These are phyloP conservation scores for Caenorhabditis imperialis DNA, from an alignment of 2,888 invertebrate genomes.

Conservation along the genomic window DNA sequence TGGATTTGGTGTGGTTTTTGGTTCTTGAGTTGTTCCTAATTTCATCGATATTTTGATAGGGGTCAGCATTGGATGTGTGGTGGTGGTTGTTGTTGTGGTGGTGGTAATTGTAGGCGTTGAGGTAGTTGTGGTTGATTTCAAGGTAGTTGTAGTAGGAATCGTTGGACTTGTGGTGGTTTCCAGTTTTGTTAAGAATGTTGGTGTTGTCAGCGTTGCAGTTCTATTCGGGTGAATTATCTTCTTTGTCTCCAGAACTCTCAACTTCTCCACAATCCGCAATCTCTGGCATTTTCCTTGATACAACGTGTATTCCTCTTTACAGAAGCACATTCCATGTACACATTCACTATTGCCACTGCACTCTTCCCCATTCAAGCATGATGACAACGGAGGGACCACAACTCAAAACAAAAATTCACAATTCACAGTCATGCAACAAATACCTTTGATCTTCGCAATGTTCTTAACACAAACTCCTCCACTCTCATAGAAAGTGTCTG, in stretches of 20 bases:
- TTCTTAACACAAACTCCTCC: slow-evolving; percentile 58
- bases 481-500: slow-evolving; percentile 55
- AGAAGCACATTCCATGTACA: slow-evolving; percentile 69
- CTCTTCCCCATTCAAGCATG: slow-evolving; percentile 68
- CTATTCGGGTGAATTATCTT: slow-evolving; percentile 16
- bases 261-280: slow-evolving; percentile 27
- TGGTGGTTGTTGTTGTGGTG: slow-evolving; percentile 33
- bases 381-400: slow-evolving; percentile 67
- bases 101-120: slow-evolving; percentile 19
- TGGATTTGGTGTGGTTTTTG: slow-evolving; percentile 28
- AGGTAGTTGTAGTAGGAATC: background rate
- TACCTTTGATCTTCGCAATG: slow-evolving; percentile 51
- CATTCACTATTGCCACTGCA: slow-evolving; percentile 72
- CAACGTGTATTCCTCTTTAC: slow-evolving; percentile 61
- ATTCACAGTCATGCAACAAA: background rate
- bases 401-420: slow-evolving; percentile 15
- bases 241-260: slow-evolving; percentile 29
- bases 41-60: slow-evolving; percentile 44
- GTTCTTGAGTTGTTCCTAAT: slow-evolving; percentile 17
- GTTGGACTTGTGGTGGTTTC: background rate
- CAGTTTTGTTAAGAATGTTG: background rate
- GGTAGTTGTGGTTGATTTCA: slow-evolving; percentile 11
- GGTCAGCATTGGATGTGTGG: slow-evolving; percentile 24
- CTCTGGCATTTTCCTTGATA: slow-evolving; percentile 60
- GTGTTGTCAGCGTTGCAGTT: background rate